Percentiles rank a stretch among this genome's conserved stretches.
These are phyloP conservation scores for Reticulitermes lucifugus DNA, from an alignment of 2,888 invertebrate genomes.

Conservation along the genomic window DNA sequence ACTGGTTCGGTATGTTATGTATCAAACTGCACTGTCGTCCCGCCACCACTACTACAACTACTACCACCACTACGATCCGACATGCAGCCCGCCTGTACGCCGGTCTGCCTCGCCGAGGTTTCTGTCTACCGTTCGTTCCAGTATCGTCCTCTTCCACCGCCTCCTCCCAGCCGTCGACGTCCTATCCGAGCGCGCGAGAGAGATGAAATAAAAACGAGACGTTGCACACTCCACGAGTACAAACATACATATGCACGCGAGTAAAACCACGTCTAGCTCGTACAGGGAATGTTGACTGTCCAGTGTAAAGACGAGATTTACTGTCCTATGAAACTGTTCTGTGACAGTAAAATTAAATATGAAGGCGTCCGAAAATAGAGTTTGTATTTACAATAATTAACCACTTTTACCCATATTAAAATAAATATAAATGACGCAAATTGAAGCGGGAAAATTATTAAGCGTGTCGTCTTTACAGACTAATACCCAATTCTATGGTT, in stretches of 20 bases:
- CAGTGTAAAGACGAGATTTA: too few relatives aligned
- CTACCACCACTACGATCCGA: conserved; percentile 15
- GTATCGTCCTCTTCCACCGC: conserved; percentile 8
- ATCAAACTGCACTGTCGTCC: conserved; percentile 31
- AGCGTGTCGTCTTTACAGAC: too few relatives aligned
- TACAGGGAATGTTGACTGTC: background rate
- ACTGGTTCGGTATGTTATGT: conserved; percentile 35
- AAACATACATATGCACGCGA: background rate
- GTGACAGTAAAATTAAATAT: too few relatives aligned
- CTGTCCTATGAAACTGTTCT: too few relatives aligned
- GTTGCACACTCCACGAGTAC: conserved; percentile 12
- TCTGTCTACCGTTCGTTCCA: conserved; percentile 14
- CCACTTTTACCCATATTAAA: too few relatives aligned
- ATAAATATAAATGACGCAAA: too few relatives aligned
- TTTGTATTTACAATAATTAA: too few relatives aligned
- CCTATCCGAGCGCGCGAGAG: conserved; percentile 2
- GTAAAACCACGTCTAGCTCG: background rate
- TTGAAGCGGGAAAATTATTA: too few relatives aligned
- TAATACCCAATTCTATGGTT: too few relatives aligned
- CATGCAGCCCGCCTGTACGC: conserved; percentile 18
- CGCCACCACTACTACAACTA: conserved; percentile 33
- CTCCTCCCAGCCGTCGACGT: background rate
- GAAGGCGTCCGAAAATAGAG: too few relatives aligned
- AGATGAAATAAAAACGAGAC: background rate
- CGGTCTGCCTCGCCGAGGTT: conserved; percentile 4